Conservation (phyloP, 2,888 invertebrate genomes). For the Dysmachus trigonus region DNA sequence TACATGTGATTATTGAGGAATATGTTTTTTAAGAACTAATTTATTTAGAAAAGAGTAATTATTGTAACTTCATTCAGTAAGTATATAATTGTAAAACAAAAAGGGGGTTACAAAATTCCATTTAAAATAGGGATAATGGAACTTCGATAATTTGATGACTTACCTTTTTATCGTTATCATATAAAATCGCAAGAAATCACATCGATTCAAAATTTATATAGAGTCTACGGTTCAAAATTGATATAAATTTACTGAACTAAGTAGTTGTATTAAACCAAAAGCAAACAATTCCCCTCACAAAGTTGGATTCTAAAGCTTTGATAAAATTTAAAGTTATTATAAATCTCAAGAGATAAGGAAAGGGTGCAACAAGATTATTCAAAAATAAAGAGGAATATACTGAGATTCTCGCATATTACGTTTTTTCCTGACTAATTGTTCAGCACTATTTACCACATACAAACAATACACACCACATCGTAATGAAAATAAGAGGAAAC, state of each 20-base stretch:
- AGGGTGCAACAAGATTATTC: conserved; percentile 1
- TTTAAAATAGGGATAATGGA: conserved; percentile 8
- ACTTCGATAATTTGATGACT: background rate
- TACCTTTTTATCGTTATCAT: background rate
- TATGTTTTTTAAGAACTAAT: background rate
- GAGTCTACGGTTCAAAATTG: background rate
- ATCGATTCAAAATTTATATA: background rate
- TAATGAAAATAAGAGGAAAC: background rate
- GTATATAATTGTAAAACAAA: background rate
- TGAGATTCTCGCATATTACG: background rate
- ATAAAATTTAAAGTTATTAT: conserved; percentile 5
- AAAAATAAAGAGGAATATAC: background rate
- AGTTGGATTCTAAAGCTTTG: background rate
- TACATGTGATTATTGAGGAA: background rate
- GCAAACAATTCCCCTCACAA: background rate
- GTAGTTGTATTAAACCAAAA: background rate
- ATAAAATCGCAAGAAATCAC: background rate
- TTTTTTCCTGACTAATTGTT: background rate
- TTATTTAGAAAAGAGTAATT: background rate
- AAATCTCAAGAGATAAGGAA: conserved; percentile 11
- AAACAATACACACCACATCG: conserved; percentile 22
- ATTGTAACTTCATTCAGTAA: conserved; percentile 12
- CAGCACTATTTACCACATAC: conserved; percentile 33
- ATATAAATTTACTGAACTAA: background rate
- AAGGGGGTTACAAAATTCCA: background rate